phyloP scores from a whole-genome alignment of 2,797 vertebrate genomes.

The Stomatorhinus walkeri region DNA sequence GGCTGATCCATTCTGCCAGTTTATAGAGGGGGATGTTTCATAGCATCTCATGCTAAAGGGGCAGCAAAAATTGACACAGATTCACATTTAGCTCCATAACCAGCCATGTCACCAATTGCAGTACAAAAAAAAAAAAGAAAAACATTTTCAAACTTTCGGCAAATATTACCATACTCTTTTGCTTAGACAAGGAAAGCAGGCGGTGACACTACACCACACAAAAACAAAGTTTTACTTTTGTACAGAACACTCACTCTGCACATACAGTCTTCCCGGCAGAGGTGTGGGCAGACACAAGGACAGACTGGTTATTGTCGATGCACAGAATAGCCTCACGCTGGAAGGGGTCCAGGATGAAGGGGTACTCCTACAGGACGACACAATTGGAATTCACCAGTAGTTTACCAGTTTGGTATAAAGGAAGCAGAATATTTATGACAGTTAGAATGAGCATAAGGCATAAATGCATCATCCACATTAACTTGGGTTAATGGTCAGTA shows the following conservation, averaged over 20 bases:
- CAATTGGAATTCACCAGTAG: background rate
- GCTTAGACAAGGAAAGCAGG: background rate
- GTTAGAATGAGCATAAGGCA: background rate
- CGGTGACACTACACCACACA: background rate
- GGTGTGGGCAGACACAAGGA: constrained; percentile 93
- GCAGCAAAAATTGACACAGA: background rate
- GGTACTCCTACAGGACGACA: constrained; percentile 78
- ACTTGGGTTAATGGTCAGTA: background rate
- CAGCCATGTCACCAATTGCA: background rate
- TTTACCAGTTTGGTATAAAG: background rate
- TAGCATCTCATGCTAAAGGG: background rate
- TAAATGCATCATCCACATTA: background rate
- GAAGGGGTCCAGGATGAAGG: constrained; percentile 91
- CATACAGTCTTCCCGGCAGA: constrained; percentile 98
- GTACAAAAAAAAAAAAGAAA: background rate
- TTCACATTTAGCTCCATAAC: background rate
- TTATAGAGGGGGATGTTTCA: background rate
- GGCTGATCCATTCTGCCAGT: background rate
- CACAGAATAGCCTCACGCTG: constrained; percentile 93
- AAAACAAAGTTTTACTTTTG: background rate
- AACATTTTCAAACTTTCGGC: background rate
- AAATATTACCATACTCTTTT: background rate
- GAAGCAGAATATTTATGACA: background rate
- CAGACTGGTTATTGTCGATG: constrained; percentile 95
- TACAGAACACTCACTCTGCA: constrained; percentile 79